Base-by-base conservation (phyloP, 2,113 vertebrate genomes). In the Leptobrachium leishanense region DNA sequence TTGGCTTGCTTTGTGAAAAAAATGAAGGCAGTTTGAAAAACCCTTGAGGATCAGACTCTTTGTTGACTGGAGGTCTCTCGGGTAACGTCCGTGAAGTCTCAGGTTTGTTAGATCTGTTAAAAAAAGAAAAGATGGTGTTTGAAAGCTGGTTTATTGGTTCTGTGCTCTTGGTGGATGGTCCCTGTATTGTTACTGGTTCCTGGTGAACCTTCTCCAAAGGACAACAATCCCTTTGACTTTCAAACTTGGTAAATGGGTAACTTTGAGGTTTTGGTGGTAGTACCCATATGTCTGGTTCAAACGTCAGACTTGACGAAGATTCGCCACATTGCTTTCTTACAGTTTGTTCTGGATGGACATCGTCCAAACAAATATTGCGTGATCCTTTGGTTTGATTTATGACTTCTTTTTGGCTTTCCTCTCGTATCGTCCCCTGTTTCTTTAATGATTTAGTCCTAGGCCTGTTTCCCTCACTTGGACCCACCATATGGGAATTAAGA, bases 1-100 rank as follows among this genome's bases (percentile, higher is more conserved):
- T 40, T 71, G 82, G 79, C 9, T 84, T 40, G 2, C 84, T 84
- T 20, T 88, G 85, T 44, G 95, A 92, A 76, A 96, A 95, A 81
- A 96, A 90, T 71, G 94, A 94, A 12, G 95, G 86, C 76, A 95
- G 85, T 82, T 84, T 95, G 82, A 96, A 96, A 42, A 90, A 68
- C 6, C 91, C 84, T 68, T 95, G 95, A 50, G 88, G 39, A 83
- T 92, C 86, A 55, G 88, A 84, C 63, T 87, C 82, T 82, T 86
- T 83, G 76, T 85, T 68, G 53, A 75, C 55, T 1, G 55, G 75
- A 84, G 81, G 72, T 81, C 62, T 83, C 82, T 3, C 73, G 55
- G 77, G 0, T 66, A 78, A 9, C 74, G 86, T 83, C 83, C 85
- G 74, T 73, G 85, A 68, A n/a, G 87, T 83, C 65, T 82, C 85